Conservation (phyloP, 1,140 invertebrate genomes). For the Heliconius nattereri region DNA sequence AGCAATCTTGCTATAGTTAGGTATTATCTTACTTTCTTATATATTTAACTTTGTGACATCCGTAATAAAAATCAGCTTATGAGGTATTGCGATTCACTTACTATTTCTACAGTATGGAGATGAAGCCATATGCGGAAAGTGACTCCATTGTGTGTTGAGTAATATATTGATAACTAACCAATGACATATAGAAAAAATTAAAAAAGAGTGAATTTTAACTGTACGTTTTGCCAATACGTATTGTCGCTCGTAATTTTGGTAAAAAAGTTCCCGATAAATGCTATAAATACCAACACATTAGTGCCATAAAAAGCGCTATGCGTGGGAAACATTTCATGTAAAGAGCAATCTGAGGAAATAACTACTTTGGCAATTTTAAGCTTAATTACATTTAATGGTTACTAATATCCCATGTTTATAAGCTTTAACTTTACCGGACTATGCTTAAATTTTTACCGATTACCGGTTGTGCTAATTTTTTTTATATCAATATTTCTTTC, state of each 20-base stretch:
- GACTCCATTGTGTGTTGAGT: too few relatives aligned
- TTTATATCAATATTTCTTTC: background rate
- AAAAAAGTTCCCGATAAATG: background rate
- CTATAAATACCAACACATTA: background rate
- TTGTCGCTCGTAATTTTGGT: too few relatives aligned
- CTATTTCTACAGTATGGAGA: too few relatives aligned
- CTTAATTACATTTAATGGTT: constrained; percentile 36
- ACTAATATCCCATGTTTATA: constrained; percentile 30
- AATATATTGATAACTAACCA: too few relatives aligned
- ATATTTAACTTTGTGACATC: background rate
- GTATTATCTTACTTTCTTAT: background rate
- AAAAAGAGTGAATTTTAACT: too few relatives aligned
- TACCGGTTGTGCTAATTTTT: background rate
- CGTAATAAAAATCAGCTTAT: too few relatives aligned
- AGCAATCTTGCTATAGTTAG: too few relatives aligned
- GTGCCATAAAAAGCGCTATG: background rate
- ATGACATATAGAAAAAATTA: too few relatives aligned
- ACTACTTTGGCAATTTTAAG: constrained; percentile 21
- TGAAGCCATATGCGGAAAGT: too few relatives aligned
- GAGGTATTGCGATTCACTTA: too few relatives aligned
- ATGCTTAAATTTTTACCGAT: background rate
- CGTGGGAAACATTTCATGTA: background rate
- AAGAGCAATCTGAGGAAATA: background rate
- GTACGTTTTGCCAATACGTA: too few relatives aligned
- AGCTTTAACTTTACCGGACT: constrained; percentile 13